Conservation (phyloP, 2,113 vertebrate species). For the Aviceda subcristata region DNA sequence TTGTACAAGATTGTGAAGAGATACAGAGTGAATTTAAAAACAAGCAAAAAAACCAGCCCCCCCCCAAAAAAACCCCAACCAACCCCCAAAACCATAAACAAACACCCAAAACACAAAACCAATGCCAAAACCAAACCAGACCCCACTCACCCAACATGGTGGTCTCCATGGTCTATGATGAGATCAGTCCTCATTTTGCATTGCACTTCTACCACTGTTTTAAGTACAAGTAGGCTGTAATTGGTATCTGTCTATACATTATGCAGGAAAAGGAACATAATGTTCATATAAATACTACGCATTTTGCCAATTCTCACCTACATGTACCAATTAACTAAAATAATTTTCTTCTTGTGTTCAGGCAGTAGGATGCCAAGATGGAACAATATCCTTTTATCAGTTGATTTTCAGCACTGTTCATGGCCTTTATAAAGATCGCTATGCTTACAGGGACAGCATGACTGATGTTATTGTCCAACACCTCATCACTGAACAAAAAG, state of each 20-base stretch:
- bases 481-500: constrained; percentile 94
- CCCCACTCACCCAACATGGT: neutral
- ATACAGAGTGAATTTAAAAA: neutral
- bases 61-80: too few relatives aligned
- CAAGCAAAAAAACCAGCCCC: too few relatives aligned
- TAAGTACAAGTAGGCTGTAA: neutral
- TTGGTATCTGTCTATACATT: rapidly evolving
- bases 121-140: too few relatives aligned
- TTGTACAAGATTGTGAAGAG: neutral
- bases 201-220: neutral
- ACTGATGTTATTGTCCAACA: constrained; percentile 97
- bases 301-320: neutral
- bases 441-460: constrained; percentile 95
- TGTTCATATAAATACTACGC: neutral
- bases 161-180: neutral
- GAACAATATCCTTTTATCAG: constrained; percentile 94
- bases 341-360: constrained; percentile 24
- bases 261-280: neutral
- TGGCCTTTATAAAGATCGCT: constrained; percentile 95
- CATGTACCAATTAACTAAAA: neutral
- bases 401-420: constrained; percentile 97
- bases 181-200: neutral
- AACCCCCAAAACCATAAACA: neutral
- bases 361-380: constrained; percentile 96
- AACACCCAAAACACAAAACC: neutral